A percentile compares a stretch with the other conserved stretches of the same genome.
phyloP scores from a whole-genome alignment of 2,797 vertebrate species.

The Pangasius larnaudii region DNA sequence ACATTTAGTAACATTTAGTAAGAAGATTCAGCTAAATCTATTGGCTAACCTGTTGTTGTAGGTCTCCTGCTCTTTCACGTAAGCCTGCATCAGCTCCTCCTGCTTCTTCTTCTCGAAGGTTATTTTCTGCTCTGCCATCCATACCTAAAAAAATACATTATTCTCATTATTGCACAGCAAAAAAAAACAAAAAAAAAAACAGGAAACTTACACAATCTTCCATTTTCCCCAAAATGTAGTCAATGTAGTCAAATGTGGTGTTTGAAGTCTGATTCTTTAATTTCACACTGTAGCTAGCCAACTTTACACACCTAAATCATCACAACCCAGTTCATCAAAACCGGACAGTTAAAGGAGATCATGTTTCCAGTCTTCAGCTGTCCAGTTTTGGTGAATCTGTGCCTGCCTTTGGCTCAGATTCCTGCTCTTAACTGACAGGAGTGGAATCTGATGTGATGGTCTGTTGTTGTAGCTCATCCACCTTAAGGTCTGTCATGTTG shows the following conservation, averaged over 20 bases:
- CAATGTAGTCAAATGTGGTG: neutral
- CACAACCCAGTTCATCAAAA: neutral
- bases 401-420: neutral
- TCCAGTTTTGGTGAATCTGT: neutral
- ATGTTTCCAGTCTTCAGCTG: neutral
- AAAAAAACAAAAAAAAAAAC: neutral
- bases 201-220: neutral
- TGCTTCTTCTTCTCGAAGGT: conserved; percentile 96
- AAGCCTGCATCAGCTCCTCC: conserved; percentile 96
- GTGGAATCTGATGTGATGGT: no score
- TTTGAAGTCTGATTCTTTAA: neutral
- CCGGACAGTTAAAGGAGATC: neutral
- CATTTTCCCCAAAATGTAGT: neutral
- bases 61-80: conserved; percentile 95
- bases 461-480: neutral
- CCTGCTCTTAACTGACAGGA: neutral
- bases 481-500: neutral
- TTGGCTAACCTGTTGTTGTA: conserved; percentile 91
- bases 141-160: conserved; percentile 81
- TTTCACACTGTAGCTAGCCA: neutral
- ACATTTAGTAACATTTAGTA: neutral
- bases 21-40: neutral
- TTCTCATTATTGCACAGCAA: neutral
- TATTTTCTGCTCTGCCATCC: conserved; percentile 98
- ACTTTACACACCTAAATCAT: neutral